These are phyloP conservation scores for Mormyrus lacerda DNA, from an alignment of 2,113 vertebrate species.

Conservation along the genomic window DNA sequence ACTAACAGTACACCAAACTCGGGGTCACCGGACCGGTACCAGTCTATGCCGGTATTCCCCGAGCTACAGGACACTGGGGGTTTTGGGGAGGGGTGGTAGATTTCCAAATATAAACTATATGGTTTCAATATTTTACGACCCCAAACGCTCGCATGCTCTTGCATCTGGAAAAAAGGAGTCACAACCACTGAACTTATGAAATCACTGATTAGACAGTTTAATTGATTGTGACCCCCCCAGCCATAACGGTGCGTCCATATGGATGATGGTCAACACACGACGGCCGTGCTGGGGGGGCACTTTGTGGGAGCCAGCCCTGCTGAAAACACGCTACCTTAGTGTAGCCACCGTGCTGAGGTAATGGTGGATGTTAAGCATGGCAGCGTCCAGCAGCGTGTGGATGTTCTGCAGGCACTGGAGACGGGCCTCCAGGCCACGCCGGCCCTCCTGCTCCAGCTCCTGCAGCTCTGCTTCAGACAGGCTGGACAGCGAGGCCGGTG, in stretches of 20 bases:
- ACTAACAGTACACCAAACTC: neutral
- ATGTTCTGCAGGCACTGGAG: slow-evolving; percentile 91
- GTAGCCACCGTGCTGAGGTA: slow-evolving; percentile 82
- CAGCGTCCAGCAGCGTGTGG: slow-evolving; percentile 85
- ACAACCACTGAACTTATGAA: neutral
- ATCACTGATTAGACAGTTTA: neutral
- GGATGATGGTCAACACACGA: neutral
- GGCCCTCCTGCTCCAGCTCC: slow-evolving; percentile 83
- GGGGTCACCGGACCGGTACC: neutral
- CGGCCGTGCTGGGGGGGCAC: neutral
- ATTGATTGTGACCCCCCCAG: neutral
- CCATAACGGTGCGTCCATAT: neutral
- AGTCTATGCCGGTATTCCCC: neutral
- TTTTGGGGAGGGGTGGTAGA: neutral
- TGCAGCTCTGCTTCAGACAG: slow-evolving; percentile 80
- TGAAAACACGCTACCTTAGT: slow-evolving; percentile 54
- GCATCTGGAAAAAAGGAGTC: neutral
- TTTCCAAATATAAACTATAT: neutral
- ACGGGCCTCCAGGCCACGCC: slow-evolving; percentile 80
- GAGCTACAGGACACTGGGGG: neutral
- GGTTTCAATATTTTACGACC: neutral
- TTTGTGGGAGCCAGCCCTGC: neutral
- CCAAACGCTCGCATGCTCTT: neutral
- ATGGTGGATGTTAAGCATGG: slow-evolving; percentile 95
- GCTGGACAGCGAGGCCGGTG: slow-evolving; percentile 76